Evolutionary conservation across 2,113 vertebrate species (phyloP).

Genomic region (Pseudolaguvia tuberculata): DNA sequence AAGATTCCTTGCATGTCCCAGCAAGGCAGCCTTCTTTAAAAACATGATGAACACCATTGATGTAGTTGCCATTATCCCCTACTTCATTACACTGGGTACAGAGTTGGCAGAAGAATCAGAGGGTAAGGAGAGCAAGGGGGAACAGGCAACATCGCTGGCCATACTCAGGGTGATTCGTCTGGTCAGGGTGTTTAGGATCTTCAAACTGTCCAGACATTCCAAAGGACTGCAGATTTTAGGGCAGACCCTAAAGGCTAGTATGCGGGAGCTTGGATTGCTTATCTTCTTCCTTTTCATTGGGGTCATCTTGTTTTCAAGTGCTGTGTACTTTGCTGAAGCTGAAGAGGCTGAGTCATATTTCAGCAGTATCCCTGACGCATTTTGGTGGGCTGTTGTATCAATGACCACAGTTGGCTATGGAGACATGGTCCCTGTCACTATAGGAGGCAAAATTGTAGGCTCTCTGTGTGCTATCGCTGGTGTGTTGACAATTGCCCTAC

Average conservation of each 20-base stretch:
- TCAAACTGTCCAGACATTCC: conserved; percentile 97
- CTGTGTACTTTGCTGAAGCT: conserved; percentile 96
- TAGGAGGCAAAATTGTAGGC: conserved; percentile 98
- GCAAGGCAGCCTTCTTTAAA: conserved; percentile 97
- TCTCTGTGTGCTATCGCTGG: conserved; percentile 98
- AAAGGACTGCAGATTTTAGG: conserved; percentile 99
- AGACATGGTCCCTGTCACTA: conserved; percentile 99
- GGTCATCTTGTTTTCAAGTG: conserved; percentile 97
- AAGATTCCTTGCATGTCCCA: conserved; percentile 93
- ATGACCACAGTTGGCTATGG: conserved; percentile 99
- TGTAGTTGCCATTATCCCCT: conserved; percentile 98
- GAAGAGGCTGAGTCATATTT: conserved; percentile 89
- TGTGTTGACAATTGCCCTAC: conserved; percentile 98
- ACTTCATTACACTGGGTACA: conserved; percentile 96
- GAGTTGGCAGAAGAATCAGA: conserved; percentile 90
- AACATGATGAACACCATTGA: conserved; percentile 99
- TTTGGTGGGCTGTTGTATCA: conserved; percentile 99
- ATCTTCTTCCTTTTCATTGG: conserved; percentile 99
- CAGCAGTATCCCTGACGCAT: conserved; percentile 95
- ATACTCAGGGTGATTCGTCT: conserved; percentile 98
- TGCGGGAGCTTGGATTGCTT: conserved; percentile 94
- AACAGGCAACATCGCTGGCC: conserved; percentile 96
- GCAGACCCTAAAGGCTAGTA: conserved; percentile 97
- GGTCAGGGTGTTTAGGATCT: conserved; percentile 98
- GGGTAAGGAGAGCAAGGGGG: conserved; percentile 75